Percentiles rank a stretch among this genome's conserved stretches.
Evolutionary conservation across 2,113 vertebrate genomes (phyloP).

Genomic region (Pycnonotus jocosus): DNA sequence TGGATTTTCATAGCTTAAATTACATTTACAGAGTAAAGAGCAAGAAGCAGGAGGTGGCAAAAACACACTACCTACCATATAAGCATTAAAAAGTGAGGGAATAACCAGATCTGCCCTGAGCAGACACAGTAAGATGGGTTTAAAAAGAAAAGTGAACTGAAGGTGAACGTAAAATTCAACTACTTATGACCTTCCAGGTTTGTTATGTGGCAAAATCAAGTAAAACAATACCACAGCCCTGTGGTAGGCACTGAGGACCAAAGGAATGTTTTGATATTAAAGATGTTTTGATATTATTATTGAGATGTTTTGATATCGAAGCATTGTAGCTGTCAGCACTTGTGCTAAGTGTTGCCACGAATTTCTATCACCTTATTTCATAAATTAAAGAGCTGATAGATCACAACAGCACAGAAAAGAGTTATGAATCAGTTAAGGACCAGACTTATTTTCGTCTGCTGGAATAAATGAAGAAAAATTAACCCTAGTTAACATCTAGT

Average conservation of each 20-base stretch:
- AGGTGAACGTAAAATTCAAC: not conserved
- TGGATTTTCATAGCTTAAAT: not conserved
- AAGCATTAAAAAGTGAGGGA: not conserved
- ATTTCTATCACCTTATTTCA: not conserved
- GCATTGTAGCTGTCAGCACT: not conserved
- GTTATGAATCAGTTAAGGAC: not conserved
- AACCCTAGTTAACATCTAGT: not conserved
- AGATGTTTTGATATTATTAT: not conserved
- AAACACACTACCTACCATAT: not conserved
- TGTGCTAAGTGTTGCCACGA: not conserved
- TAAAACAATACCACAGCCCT: not conserved
- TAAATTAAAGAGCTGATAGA: not conserved
- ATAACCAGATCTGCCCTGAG: not conserved
- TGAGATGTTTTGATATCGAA: not conserved
- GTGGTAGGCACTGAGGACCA: not conserved
- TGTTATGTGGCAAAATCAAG: not conserved
- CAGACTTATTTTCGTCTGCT: not conserved
- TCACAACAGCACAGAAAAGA: not conserved
- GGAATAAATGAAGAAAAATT: too few species aligned
- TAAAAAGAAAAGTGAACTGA: not conserved
- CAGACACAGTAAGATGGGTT: fast-evolving
- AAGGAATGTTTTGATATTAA: not conserved
- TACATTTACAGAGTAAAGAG: not conserved
- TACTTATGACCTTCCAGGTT: not conserved
- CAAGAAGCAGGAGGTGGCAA: not conserved